Base-by-base conservation (phyloP, 2,113 vertebrate genomes). In the Phaethon lepturus region DNA sequence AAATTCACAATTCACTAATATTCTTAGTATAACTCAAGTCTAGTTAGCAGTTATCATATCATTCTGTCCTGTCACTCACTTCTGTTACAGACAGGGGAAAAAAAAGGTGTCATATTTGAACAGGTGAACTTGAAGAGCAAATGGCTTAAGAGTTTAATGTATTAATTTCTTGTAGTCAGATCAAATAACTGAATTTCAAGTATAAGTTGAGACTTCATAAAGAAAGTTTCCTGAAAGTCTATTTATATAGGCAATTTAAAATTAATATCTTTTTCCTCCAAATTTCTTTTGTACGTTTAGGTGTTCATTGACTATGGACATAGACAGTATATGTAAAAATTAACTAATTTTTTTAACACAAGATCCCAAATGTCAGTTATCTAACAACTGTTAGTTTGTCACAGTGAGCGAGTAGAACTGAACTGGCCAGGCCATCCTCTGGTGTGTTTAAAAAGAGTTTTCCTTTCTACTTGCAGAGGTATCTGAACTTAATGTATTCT, bases 111-210 rank as follows among this genome's bases (percentile, higher is more conserved):
- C 6, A 23, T 23, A 44, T 88, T 92, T 88, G 38, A 93, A 90
- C 47, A 71, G 44, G 7, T 77, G 31, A 38, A 67, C 26, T 35
- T 59, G 66, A 96, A 53, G 35, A 83, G 10, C 44, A 87, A 77
- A 73, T 73, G 12, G 24, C 52, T 52, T 67, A 53, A 95, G 72
- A 64, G 53, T 83, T 93, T 83, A 92, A 79, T 67, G 20, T 45
- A 50, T 86, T 88, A 29, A 75, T 93, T 93, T 90, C 91, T 58
- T 92, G 50, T 87, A 96, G 63, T 83, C 67, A 63, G 59, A 74
- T 82, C n/a, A 62, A 22, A 50, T 86, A 95, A 94, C 50, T 95
- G 74, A 78, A 81, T 96, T 93, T 92, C 40, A 69, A 77, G 77
- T 69, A 25, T 60, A 93, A 97, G 58, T 62, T 52, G 40, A 95